Percentiles rank a stretch among this genome's conserved stretches.
These are phyloP conservation scores for Dusona sp. DNA, from an alignment of 2,888 invertebrate genomes.

Conservation along the genomic window DNA sequence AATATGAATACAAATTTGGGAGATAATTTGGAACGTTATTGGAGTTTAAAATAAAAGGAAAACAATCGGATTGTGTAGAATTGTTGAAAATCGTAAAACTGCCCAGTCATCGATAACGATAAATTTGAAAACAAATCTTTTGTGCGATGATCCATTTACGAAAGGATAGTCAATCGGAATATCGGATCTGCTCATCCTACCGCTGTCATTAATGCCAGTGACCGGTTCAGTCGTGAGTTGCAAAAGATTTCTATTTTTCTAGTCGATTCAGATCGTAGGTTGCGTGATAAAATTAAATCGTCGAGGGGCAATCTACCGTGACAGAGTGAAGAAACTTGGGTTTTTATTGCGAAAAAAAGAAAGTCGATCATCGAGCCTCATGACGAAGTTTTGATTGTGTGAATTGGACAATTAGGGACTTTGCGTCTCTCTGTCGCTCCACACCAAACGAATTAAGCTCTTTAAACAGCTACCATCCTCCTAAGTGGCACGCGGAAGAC, in stretches of 20 bases:
- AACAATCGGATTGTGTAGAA: background rate
- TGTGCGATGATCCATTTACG: background rate
- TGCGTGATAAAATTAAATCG: background rate
- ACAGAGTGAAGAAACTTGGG: conserved; percentile 18
- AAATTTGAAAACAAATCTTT: background rate
- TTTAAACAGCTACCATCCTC: conserved; percentile 42
- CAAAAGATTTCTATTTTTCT: conserved; percentile 55
- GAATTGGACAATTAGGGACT: background rate
- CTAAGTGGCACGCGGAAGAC: conserved; percentile 69
- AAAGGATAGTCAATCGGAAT: conserved; percentile 3
- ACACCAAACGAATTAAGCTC: background rate
- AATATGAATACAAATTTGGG: background rate
- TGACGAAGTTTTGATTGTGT: conserved; percentile 16
- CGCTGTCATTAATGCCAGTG: conserved; percentile 2
- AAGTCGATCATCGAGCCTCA: conserved; percentile 59
- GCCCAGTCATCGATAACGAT: background rate
- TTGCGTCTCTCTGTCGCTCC: background rate
- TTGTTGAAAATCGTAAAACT: background rate
- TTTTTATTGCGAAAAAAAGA: conserved; percentile 64
- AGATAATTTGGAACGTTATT: background rate
- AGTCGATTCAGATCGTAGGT: conserved; percentile 32
- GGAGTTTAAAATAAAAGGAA: background rate
- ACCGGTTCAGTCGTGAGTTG: conserved; percentile 24
- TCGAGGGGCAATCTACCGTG: background rate
- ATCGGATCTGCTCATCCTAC: conserved; percentile 21